A percentile compares a stretch with the other conserved stretches of the same genome.
phyloP scores from a whole-genome alignment of 2,888 invertebrate species.

The Lasioglossum figueresi region DNA sequence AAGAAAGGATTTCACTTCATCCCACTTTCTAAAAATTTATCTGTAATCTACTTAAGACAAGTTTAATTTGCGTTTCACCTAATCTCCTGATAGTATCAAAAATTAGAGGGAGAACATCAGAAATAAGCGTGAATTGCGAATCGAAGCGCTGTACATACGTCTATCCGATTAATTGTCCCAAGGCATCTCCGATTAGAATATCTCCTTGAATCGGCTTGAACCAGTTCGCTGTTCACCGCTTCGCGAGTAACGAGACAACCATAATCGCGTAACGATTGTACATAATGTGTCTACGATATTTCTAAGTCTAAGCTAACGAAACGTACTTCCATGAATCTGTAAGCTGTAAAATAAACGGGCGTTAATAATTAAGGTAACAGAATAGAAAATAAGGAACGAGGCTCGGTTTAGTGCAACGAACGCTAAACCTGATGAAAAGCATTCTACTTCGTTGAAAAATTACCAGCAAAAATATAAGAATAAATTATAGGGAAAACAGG shows the following conservation, averaged over 20 bases:
- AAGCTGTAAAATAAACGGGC: constrained; percentile 72
- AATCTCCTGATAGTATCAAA: background rate
- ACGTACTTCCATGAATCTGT: constrained; percentile 72
- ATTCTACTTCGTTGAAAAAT: background rate
- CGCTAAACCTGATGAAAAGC: background rate
- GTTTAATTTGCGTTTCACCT: background rate
- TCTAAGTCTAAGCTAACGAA: constrained; percentile 59
- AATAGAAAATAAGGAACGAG: constrained; percentile 51
- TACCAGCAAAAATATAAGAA: background rate
- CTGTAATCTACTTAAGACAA: too few species aligned
- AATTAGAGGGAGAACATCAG: background rate
- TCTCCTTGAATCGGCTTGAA: constrained; percentile 37
- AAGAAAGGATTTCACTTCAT: too few species aligned
- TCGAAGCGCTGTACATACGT: constrained; percentile 65
- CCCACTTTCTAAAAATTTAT: too few species aligned
- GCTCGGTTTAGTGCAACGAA: background rate
- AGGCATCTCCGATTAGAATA: constrained; percentile 32
- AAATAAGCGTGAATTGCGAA: constrained; percentile 21
- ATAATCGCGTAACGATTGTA: constrained; percentile 56
- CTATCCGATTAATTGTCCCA: constrained; percentile 53
- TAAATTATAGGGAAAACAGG: background rate
- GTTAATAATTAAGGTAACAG: background rate
- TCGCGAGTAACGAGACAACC: constrained; percentile 35
- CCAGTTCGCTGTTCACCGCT: constrained; percentile 30
- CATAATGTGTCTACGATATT: constrained; percentile 52